phyloP scores from a whole-genome alignment of 2,113 vertebrate species.

The Notothenia coriiceps region DNA sequence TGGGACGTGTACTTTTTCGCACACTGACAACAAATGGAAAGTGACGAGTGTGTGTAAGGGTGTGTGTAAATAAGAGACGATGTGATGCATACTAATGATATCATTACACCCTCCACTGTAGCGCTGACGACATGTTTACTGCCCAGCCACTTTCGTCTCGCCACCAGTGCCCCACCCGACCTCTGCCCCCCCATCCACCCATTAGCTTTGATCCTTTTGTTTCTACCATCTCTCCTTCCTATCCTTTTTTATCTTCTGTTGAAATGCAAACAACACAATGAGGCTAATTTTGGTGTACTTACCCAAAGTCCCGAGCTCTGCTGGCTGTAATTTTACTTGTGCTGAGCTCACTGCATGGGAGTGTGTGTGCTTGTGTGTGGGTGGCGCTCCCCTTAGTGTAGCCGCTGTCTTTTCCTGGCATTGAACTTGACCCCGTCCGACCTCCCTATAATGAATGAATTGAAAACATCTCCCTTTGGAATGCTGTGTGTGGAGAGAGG shows the following conservation, averaged over 20 bases:
- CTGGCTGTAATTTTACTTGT: constrained; percentile 86
- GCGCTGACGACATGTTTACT: constrained; percentile 29
- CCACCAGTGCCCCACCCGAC: constrained; percentile 24
- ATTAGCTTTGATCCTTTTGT: constrained; percentile 45
- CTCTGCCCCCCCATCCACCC: constrained; percentile 13
- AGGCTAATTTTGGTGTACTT: constrained; percentile 95
- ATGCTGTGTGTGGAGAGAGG: constrained; percentile 92
- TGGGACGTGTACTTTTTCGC: no score
- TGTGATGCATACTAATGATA: constrained; percentile 93
- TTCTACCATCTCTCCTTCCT: constrained; percentile 16
- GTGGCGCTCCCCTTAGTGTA: constrained; percentile 90
- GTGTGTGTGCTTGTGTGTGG: constrained; percentile 33
- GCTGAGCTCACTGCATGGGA: constrained; percentile 33
- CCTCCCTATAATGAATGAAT: constrained; percentile 98
- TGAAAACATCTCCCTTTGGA: constrained; percentile 99
- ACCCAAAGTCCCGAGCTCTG: constrained; percentile 83
- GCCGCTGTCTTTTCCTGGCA: constrained; percentile 93
- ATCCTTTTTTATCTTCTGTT: constrained; percentile 57
- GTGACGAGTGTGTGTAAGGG: not conserved
- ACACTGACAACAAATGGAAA: not conserved
- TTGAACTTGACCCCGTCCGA: constrained; percentile 97
- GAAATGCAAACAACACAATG: constrained; percentile 93
- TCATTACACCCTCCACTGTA: constrained; percentile 87
- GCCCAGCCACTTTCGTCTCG: constrained; percentile 33
- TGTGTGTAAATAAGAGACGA: constrained; percentile 9